These are phyloP conservation scores for Laodelphax striatellus DNA, from an alignment of 1,140 invertebrate species.

Conservation along the genomic window DNA sequence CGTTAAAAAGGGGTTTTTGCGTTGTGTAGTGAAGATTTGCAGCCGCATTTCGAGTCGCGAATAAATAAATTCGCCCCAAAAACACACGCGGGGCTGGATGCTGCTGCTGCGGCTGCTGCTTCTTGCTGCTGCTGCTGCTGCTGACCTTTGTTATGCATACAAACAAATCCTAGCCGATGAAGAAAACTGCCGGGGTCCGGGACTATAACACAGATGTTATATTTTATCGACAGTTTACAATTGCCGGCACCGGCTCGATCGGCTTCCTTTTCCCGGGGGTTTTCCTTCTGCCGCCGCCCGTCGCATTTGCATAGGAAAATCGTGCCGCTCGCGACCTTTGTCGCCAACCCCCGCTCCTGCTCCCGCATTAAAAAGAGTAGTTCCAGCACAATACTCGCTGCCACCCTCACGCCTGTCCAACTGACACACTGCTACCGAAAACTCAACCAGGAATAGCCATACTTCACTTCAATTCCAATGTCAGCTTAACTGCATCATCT, in stretches of 20 bases:
- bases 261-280: constrained; percentile 2
- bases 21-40: neutral
- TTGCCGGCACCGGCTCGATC: constrained; percentile 1
- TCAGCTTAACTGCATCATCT: no score
- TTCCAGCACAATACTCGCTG: no score
- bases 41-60: neutral
- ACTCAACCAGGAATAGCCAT: no score
- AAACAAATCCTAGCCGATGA: constrained; percentile 13
- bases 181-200: no score
- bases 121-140: constrained; percentile 2
- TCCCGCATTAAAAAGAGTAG: no score
- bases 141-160: constrained; percentile 15
- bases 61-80: neutral
- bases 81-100: neutral
- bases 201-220: constrained; percentile 14
- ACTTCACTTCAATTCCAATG: no score
- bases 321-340: constrained; percentile 6
- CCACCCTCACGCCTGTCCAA: no score
- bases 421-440: no score
- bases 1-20: constrained; percentile 15
- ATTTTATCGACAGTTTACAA: constrained; percentile 20
- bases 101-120: constrained; percentile 7
- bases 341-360: no score
- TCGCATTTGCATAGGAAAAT: constrained; percentile 17
- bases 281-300: neutral